Conservation (phyloP, 2,888 invertebrate species). For the Ectropis crepuscularia region DNA sequence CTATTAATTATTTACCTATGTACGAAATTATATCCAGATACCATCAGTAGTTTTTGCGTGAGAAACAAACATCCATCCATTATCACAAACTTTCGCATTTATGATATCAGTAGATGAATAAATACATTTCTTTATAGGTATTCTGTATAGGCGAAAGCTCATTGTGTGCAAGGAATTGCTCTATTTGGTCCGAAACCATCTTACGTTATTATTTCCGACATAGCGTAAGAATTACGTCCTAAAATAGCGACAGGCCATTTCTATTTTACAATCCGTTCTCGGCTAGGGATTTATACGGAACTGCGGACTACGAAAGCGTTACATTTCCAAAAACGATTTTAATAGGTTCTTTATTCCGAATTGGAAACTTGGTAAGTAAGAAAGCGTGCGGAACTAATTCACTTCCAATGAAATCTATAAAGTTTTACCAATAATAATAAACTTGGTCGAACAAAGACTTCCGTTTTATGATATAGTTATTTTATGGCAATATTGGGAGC, state of each 20-base stretch:
- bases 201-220: conserved; percentile 1
- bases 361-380: neutral
- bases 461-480: too few relatives aligned
- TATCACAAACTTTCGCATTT: too few relatives aligned
- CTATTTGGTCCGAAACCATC: neutral
- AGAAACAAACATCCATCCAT: too few relatives aligned
- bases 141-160: neutral
- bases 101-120: too few relatives aligned
- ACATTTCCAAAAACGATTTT: neutral
- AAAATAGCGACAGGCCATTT: neutral
- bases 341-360: neutral
- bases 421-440: neutral
- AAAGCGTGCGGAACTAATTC: conserved; percentile 9
- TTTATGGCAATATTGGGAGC: too few relatives aligned
- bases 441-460: neutral
- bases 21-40: too few relatives aligned
- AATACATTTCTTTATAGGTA: too few relatives aligned
- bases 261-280: neutral
- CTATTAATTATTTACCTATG: too few relatives aligned
- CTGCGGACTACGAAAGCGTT: neutral
- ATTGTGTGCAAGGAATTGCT: conserved; percentile 5
- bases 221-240: neutral
- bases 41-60: too few relatives aligned
- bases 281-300: neutral
- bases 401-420: neutral